Conservation (phyloP, 2,113 vertebrate species). For the Asarcornis scutulata region DNA sequence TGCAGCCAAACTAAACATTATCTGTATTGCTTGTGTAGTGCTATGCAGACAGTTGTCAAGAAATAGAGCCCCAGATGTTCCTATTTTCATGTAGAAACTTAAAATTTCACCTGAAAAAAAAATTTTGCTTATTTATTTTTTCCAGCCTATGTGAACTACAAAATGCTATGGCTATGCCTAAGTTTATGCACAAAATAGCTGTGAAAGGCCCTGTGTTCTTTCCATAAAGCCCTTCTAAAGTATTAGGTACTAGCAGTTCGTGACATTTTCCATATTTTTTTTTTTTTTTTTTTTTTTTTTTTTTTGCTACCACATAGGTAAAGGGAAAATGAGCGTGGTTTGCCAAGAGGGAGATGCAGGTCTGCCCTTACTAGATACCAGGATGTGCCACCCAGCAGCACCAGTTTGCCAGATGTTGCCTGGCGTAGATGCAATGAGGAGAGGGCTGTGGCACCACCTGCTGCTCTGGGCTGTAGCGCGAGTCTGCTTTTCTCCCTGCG, state of each 20-base stretch:
- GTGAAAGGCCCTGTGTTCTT: neutral
- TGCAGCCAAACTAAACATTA: neutral
- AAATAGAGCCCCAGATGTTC: neutral
- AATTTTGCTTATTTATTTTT: neutral
- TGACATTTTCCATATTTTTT: neutral
- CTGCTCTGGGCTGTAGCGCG: neutral
- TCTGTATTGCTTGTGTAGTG: fast-evolving
- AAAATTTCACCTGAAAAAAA: neutral
- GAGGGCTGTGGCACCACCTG: neutral
- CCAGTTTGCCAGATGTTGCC: neutral
- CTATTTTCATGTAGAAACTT: neutral
- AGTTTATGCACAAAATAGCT: neutral
- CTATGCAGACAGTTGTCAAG: neutral
- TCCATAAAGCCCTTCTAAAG: neutral
- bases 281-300: neutral
- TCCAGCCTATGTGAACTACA: neutral
- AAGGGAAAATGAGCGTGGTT: neutral
- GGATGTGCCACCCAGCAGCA: neutral
- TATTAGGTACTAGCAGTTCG: neutral
- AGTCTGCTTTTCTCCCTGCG: neutral
- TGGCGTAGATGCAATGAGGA: neutral
- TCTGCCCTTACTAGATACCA: fast-evolving
- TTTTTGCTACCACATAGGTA: neutral
- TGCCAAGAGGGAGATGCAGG: neutral
- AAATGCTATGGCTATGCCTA: neutral